Percentiles rank a stretch among this genome's conserved stretches.
Evolutionary conservation across 1,140 invertebrate genomes (phyloP).

Genomic region (Dendrolimus kikuchii): DNA sequence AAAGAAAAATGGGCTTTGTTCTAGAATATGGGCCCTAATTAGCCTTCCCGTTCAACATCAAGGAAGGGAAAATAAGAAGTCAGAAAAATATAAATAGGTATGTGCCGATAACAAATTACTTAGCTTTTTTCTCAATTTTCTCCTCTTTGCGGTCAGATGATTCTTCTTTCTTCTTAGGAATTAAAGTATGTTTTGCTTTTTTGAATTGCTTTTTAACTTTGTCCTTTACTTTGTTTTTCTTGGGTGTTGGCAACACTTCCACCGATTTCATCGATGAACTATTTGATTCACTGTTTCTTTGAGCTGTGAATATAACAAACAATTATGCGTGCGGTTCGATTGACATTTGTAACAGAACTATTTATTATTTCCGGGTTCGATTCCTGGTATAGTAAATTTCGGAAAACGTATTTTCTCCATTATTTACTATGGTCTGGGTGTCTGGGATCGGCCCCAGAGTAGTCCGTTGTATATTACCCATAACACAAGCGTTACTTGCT

Average conservation of each 20-base stretch:
- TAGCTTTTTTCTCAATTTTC: constrained; percentile 50
- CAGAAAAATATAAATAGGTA: neutral
- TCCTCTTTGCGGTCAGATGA: constrained; percentile 27
- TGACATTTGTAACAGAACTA: neutral
- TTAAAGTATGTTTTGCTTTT: constrained; percentile 57
- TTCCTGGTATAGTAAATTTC: too few relatives aligned
- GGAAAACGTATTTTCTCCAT: too few relatives aligned
- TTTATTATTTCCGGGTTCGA: too few relatives aligned
- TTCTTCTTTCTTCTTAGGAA: constrained; percentile 59
- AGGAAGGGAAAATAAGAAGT: too few relatives aligned
- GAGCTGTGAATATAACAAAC: constrained; percentile 39
- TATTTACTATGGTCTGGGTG: too few relatives aligned
- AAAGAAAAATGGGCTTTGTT: too few relatives aligned
- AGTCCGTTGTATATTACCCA: too few relatives aligned
- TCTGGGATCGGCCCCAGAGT: too few relatives aligned
- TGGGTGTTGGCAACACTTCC: constrained; percentile 41
- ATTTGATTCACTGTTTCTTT: constrained; percentile 61
- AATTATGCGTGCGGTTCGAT: neutral
- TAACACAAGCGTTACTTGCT: too few relatives aligned
- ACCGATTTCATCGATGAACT: constrained; percentile 58
- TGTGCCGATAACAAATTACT: constrained; percentile 20
- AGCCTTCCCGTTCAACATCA: too few relatives aligned
- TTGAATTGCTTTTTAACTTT: constrained; percentile 66
- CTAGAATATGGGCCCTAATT: too few relatives aligned
- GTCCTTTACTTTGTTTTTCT: constrained; percentile 64